Evolutionary conservation across 2,797 vertebrate species (phyloP), one percentile per base, ranked within the genome.

Genomic region (Carapus acus): DNA sequence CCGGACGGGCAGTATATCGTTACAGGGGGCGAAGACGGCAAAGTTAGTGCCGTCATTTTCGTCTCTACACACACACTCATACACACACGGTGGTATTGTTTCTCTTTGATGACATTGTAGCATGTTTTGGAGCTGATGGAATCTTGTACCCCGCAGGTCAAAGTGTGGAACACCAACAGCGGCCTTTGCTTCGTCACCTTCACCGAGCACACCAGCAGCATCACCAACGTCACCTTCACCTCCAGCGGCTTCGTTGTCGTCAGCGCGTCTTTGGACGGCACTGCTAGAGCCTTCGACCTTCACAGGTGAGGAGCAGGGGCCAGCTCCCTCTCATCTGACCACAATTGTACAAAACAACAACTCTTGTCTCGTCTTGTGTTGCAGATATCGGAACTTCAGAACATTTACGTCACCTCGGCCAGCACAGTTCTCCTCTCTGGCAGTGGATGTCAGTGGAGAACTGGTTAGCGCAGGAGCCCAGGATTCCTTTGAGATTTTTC

Each of bases 371-470:
- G 5, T 15, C 6, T 15, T 7, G n/a, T n/a, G n/a, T n/a, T n/a
- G n/a, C 79, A 99, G 96, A 53, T 99, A 99, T 81, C 90, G 96
- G n/a, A 99, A 99, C 83, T 98, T 99, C 84, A 87, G 96, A 12
- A 98, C 94, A 0, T 91, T 99, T 68, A 98, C 96, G 0, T 98
- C 96, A 0, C 94, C 96, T 0, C 90, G 89, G 11, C 94, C 93
- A 0, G 83, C 83, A 0, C 96, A 99, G 87, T 98, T 99, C 83
- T 95, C 91, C 43, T 93, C 89, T 2, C 85, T 99, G 29, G 93
- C 92, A 0, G 90, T 94, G 42, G 94, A 98, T 67, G 69, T 72
- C 4, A 96, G 94, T 0, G 94, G 94, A 0, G 96, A 99, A 69
- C 87, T 99, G 40, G 89, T 98, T 51, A 88, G 92, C 36, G 94